Evolutionary conservation across 1,140 invertebrate species (phyloP), one percentile per base, ranked within the genome.

Genomic region (Drosophila ananassae): DNA sequence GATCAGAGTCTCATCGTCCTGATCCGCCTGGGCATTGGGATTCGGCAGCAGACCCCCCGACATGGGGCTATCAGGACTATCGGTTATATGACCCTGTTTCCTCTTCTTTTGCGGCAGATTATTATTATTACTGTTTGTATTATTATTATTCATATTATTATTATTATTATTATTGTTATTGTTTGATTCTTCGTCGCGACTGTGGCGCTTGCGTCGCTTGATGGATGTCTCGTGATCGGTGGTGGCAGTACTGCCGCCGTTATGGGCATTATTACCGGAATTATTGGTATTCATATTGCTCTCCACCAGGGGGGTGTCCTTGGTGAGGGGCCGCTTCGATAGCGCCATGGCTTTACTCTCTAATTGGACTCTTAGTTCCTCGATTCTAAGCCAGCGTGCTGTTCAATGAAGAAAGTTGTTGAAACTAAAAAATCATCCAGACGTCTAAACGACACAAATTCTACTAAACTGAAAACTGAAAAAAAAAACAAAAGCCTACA

Each of bases 1-100:
- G 58, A 98, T 97, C 6, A 96, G 92, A 2, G 95, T 95, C 90
- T 96, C 96, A 73, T 97, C 96, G 73, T 97, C 96, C 92, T 94
- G 92, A 41, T 92, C 92, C 13, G 75, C 55, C 21, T 77, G 62
- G 50, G 25, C 28, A 30, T 12, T 37, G 22, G 50, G 28, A 13
- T 21, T 52, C 13, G 50, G 13, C 25, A 48, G 62, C 39, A 39
- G 41, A n/a, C 34, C 22, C 7, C n/a, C 32, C 34, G 62, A 32
- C 12, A 24, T 30, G 2, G 73, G 62, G 53, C 72, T 76, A 12
- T 76, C 73, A 5, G 72, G 59, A 46, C 71, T 66, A 4, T 73
- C 71, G 9, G 58, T 32, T 5, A 73, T 63, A 22, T 54, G 58
- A 12, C 51, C 64, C 28, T 37, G 71, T 10, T 73, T 79, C 17